phyloP scores from a whole-genome alignment of 2,888 invertebrate species.

The Chrysotoxum bicinctum region DNA sequence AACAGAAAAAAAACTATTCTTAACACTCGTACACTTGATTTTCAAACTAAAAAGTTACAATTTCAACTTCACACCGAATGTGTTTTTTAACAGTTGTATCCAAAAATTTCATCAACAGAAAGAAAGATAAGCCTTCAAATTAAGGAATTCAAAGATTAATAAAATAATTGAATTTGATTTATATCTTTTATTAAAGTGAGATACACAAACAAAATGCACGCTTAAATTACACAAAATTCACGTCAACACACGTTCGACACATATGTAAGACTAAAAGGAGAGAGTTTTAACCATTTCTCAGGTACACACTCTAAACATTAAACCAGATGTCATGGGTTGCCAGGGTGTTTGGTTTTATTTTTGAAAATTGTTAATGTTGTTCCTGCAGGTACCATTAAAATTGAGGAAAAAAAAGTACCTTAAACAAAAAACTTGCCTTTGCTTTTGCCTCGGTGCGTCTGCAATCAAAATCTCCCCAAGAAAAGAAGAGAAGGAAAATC shows the following conservation, averaged over 20 bases:
- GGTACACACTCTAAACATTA: constrained; percentile 62
- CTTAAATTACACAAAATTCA: constrained; percentile 65
- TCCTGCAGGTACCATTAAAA: constrained; percentile 55
- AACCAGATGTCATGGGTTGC: constrained; percentile 70
- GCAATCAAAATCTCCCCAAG: constrained; percentile 55
- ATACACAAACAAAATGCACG: constrained; percentile 10
- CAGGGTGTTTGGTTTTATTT: constrained; percentile 47
- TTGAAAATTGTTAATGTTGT: constrained; percentile 29
- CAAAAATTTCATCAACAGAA: not conserved
- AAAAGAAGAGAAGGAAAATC: constrained; percentile 64
- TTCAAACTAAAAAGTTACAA: not conserved
- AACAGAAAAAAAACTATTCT: constrained; percentile 25
- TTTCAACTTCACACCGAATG: not conserved
- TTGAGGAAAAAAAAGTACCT: constrained; percentile 31
- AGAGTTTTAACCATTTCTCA: constrained; percentile 72
- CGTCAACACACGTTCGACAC: constrained; percentile 73
- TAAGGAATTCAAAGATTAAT: not conserved
- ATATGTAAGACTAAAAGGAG: constrained; percentile 73
- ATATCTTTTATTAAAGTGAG: constrained; percentile 15
- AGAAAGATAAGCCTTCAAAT: not conserved
- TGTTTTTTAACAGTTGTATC: not conserved
- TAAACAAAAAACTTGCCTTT: constrained; percentile 21
- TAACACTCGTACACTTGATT: constrained; percentile 19
- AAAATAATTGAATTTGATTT: constrained; percentile 2
- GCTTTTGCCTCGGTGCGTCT: constrained; percentile 55